Base-by-base conservation (phyloP, 2,797 vertebrate species). In the Hafferia zeledoni region DNA sequence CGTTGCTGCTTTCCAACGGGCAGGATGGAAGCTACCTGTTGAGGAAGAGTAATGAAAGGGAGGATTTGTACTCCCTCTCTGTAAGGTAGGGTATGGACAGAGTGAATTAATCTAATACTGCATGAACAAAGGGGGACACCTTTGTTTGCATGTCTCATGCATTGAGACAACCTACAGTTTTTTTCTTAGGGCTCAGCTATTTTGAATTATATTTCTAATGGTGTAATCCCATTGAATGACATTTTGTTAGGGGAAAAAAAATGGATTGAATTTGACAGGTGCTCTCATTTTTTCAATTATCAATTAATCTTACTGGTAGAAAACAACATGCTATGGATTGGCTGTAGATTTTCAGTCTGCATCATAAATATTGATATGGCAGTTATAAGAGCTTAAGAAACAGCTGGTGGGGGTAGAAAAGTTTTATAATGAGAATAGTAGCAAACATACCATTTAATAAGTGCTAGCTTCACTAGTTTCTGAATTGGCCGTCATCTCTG, bases 1-100 rank as follows among this genome's bases (percentile, higher is more conserved):
- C 99, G 0, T 98, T 99, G 17, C 99, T 99, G 64, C 97, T 99
- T 93, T 99, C 99, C 87, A 99, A 99, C 0, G 99, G 99, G 12
- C 77, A 82, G 8, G 99, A 99, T 44, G 99, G 99, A 30, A 99
- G 99, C 95, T 99, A 99, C 83, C 98, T 99, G 24, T 96, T 99
- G 82, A 98, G 99, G 86, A 99, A 99, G 95, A 99, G 99, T 57
- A 98, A 99, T 18, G 98, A 98, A 37, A 98, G 97, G 5, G 90
- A 95, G 1, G 97, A 97, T 52, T 97, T 98, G 77, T 99, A 99
- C 50, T 99, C 99, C 20, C 97, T 99, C 41, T 99, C 99, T 25
- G 99, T 99, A 74, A 99, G 99, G 99, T 99, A 95, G 17, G 81
- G 44, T 83, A 49, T 43, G 28, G 28, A 53, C 43, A 50, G 57